A percentile compares a stretch with the other conserved stretches of the same genome.
phyloP scores from a whole-genome alignment of 53 echinoderm and acorn worm genomes.

The Holothuria leucospilota region DNA sequence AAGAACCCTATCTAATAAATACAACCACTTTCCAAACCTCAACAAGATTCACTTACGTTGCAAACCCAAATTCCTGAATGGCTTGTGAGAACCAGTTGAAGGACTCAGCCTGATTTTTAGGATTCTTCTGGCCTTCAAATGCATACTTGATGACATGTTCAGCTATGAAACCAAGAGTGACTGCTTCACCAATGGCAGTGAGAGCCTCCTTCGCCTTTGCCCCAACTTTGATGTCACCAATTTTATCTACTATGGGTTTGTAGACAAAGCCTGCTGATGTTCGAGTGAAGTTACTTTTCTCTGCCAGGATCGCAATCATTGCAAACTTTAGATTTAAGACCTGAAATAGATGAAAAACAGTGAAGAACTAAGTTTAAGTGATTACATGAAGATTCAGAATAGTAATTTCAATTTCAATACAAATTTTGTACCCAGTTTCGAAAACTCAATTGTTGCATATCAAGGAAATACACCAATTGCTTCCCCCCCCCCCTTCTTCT shows the following conservation, averaged over 20 bases:
- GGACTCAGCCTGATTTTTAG: slow-evolving; percentile 93
- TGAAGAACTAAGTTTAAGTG: background rate
- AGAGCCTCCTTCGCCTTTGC: slow-evolving; percentile 82
- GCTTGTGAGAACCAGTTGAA: slow-evolving; percentile 90
- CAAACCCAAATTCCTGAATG: slow-evolving; percentile 96
- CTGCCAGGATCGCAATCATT: slow-evolving; percentile 80
- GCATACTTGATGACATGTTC: slow-evolving; percentile 79
- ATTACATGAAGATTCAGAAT: background rate
- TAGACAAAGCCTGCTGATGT: slow-evolving; percentile 71
- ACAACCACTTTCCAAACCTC: too few species aligned
- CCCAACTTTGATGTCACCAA: slow-evolving; percentile 91
- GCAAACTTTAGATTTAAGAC: slow-evolving; percentile 87
- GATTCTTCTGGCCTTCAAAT: slow-evolving; percentile 91
- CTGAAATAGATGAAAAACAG: slow-evolving; percentile 30
- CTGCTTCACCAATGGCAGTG: slow-evolving; percentile 84
- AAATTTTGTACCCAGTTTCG: background rate
- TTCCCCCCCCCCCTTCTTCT: too few species aligned
- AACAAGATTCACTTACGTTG: slow-evolving; percentile 74
- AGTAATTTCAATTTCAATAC: too few species aligned
- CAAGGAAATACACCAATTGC: too few species aligned
- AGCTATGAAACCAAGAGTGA: slow-evolving; percentile 70
- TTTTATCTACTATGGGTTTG: slow-evolving; percentile 81
- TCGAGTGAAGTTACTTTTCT: slow-evolving; percentile 81
- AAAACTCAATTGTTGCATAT: background rate
- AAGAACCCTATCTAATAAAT: too few species aligned